phyloP scores from a whole-genome alignment of 2,797 vertebrate genomes.

The Ctenosaura bakeri region DNA sequence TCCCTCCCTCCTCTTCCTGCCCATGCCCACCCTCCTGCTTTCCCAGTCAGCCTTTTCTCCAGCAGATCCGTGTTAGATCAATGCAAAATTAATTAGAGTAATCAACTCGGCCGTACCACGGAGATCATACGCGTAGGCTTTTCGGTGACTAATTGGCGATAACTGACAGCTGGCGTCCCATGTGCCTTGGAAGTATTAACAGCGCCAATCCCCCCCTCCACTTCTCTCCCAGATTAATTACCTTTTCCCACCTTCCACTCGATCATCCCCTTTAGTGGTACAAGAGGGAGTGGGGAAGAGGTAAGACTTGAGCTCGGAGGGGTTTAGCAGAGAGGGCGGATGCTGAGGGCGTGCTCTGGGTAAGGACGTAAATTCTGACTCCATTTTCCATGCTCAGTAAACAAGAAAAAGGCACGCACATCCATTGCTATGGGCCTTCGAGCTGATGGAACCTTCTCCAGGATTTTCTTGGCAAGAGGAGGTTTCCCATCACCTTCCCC shows the following conservation, averaged over 20 bases:
- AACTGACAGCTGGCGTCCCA: slow-evolving; percentile 79
- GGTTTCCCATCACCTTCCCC: too few species aligned
- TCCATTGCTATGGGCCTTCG: too few species aligned
- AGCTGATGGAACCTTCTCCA: too few species aligned
- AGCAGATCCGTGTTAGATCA: slow-evolving; percentile 77
- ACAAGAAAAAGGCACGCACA: too few species aligned
- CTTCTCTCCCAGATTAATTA: slow-evolving; percentile 76
- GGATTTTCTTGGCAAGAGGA: too few species aligned
- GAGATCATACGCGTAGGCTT: slow-evolving; percentile 77
- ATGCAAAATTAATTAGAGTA: slow-evolving; percentile 87
- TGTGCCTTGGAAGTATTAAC: slow-evolving; percentile 76
- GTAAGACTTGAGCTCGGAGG: neutral
- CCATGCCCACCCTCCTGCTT: slow-evolving; percentile 55
- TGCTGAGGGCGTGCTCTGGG: too few species aligned
- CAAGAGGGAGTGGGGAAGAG: rapidly evolving
- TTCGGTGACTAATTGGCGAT: slow-evolving; percentile 82
- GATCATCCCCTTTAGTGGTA: neutral
- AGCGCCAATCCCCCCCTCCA: slow-evolving; percentile 60
- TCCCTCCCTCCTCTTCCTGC: neutral
- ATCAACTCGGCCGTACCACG: slow-evolving; percentile 78
- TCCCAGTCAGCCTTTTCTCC: slow-evolving; percentile 66
- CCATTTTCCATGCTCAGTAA: neutral
- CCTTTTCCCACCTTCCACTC: slow-evolving; percentile 69
- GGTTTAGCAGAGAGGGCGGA: rapidly evolving
- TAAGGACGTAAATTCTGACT: neutral